Evolutionary conservation across 2,113 vertebrate species (phyloP).

Genomic region (Hemibagrus wyckioides): DNA sequence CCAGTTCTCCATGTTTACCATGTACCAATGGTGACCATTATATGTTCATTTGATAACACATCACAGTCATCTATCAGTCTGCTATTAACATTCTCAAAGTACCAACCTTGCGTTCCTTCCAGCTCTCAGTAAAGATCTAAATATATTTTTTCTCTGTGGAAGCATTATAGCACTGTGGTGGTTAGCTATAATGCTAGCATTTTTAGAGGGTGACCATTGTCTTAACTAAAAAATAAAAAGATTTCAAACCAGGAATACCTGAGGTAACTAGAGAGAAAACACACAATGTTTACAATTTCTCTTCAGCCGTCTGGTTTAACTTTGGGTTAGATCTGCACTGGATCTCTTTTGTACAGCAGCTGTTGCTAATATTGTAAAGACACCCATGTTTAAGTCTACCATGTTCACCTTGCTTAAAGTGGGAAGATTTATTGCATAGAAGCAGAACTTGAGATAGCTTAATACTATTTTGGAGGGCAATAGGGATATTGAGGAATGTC

Average conservation of each 20-base stretch:
- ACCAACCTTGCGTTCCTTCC: slow-evolving; percentile 50
- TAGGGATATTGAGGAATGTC: slow-evolving; percentile 10
- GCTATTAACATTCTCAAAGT: slow-evolving; percentile 44
- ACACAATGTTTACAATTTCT: slow-evolving; percentile 44
- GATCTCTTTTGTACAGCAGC: slow-evolving; percentile 26
- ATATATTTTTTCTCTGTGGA: slow-evolving; percentile 43
- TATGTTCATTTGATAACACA: slow-evolving; percentile 58
- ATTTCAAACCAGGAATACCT: slow-evolving; percentile 39
- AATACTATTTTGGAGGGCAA: slow-evolving; percentile 2
- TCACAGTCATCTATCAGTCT: slow-evolving; percentile 46
- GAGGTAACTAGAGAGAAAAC: slow-evolving; percentile 20
- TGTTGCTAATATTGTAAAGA: slow-evolving; percentile 32
- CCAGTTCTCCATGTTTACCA: slow-evolving; percentile 41
- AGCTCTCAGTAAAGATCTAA: slow-evolving; percentile 60
- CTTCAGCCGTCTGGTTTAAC: slow-evolving; percentile 36
- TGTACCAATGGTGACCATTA: slow-evolving; percentile 51
- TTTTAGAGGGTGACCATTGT: slow-evolving; percentile 40
- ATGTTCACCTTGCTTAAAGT: slow-evolving; percentile 12
- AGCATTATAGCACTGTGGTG: neutral
- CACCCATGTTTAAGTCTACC: slow-evolving; percentile 22
- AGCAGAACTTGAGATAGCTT: neutral
- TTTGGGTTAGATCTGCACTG: slow-evolving; percentile 29
- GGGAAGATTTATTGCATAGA: slow-evolving; percentile 21
- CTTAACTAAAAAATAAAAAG: slow-evolving; percentile 45
- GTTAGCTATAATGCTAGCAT: slow-evolving; percentile 2